Evolutionary conservation across 2,113 vertebrate genomes (phyloP).

Genomic region (Narcine bancroftii): DNA sequence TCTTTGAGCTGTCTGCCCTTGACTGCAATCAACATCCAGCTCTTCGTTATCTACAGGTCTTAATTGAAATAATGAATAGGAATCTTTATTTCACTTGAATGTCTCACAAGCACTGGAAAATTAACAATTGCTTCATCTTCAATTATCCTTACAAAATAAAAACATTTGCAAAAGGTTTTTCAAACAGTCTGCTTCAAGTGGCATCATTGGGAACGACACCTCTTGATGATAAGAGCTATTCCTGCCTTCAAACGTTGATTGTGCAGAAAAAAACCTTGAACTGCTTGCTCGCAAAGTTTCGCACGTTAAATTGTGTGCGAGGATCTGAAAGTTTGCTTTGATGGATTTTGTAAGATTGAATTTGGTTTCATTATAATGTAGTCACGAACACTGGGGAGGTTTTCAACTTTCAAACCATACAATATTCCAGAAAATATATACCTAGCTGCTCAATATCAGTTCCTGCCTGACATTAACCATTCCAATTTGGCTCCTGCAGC

Average conservation of each 20-base stretch:
- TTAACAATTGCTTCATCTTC: neutral
- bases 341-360: neutral
- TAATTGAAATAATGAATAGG: neutral
- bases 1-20: neutral
- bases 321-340: neutral
- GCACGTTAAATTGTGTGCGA: neutral
- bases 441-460: no score
- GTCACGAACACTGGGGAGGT: neutral
- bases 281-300: neutral
- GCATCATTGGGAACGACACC: neutral
- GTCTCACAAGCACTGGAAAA: neutral
- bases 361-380: neutral
- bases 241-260: neutral
- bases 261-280: neutral
- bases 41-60: neutral
- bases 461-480: no score
- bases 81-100: neutral
- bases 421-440: no score
- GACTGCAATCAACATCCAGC: neutral
- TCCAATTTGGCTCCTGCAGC: no score
- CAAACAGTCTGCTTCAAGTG: neutral
- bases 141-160: neutral
- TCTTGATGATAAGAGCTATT: neutral
- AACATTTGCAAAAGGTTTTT: neutral
- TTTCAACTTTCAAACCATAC: neutral